These are phyloP conservation scores for Alviniconcha marisindica DNA, from an alignment of 1,140 invertebrate genomes.

Conservation along the genomic window DNA sequence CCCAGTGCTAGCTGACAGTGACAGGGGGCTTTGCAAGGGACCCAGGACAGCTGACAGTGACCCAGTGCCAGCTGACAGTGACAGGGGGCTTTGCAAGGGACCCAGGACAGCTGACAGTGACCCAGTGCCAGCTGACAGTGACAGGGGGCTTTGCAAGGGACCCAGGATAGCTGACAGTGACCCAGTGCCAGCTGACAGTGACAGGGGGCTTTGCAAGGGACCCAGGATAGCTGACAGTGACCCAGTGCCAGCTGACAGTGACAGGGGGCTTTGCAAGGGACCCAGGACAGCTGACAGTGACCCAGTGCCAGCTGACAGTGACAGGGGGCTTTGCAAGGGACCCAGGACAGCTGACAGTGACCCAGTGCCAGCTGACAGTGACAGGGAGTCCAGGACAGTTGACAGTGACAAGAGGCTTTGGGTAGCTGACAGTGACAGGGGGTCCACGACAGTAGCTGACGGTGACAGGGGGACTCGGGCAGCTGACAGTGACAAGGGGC, in stretches of 20 bases:
- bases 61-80: conserved; percentile 42
- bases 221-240: conserved; percentile 43
- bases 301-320: conserved; percentile 42
- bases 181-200: conserved; percentile 34
- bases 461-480: conserved; percentile 43
- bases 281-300: conserved; percentile 39
- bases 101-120: conserved; percentile 27
- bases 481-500: conserved; percentile 49
- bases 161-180: not conserved
- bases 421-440: conserved; percentile 42
- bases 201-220: conserved; percentile 30
- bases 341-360: conserved; percentile 18
- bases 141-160: conserved; percentile 33
- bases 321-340: conserved; percentile 30
- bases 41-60: conserved; percentile 39
- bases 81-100: conserved; percentile 31
- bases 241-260: conserved; percentile 31
- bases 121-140: conserved; percentile 49
- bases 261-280: conserved; percentile 27
- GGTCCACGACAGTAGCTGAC: conserved; percentile 36
- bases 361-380: conserved; percentile 42
- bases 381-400: not conserved
- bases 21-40: conserved; percentile 27
- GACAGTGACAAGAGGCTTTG: conserved; percentile 39
- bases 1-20: conserved; percentile 32